phyloP scores from a whole-genome alignment of 2,888 invertebrate genomes.

The Chalcis sispes region DNA sequence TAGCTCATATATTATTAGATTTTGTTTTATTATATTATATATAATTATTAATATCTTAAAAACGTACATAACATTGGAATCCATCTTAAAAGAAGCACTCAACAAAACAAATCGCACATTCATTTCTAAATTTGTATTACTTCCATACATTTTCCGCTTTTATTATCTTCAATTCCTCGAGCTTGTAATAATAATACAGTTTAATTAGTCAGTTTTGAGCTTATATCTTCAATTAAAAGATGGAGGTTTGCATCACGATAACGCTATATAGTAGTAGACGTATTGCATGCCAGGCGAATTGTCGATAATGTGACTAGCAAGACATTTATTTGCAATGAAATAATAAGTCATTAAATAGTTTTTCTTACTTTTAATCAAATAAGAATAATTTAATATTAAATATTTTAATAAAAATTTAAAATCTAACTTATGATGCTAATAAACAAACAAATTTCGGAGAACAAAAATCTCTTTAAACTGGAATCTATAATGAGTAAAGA shows the following conservation, averaged over 20 bases:
- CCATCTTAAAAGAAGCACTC: slow-evolving; percentile 9
- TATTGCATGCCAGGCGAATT: slow-evolving; percentile 39
- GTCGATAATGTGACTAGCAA: slow-evolving; percentile 23
- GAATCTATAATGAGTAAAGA: too few species aligned
- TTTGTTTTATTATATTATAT: slow-evolving; percentile 27
- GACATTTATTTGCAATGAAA: background rate
- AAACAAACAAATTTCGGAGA: too few species aligned
- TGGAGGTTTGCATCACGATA: slow-evolving; percentile 7
- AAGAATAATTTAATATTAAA: too few species aligned
- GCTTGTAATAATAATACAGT: slow-evolving; percentile 25
- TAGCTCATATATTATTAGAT: background rate
- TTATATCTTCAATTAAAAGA: slow-evolving; percentile 12
- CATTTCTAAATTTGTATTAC: slow-evolving; percentile 15
- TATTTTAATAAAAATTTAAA: too few species aligned
- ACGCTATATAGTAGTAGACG: slow-evolving; percentile 17
- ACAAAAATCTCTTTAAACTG: too few species aligned
- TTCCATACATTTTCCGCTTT: slow-evolving; percentile 5
- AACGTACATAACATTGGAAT: slow-evolving; percentile 16
- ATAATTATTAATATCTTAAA: slow-evolving; percentile 26
- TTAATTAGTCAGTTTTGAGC: slow-evolving; percentile 21
- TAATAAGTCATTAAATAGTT: background rate
- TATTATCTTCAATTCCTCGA: slow-evolving; percentile 38
- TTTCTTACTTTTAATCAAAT: too few species aligned
- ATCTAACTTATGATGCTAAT: too few species aligned
- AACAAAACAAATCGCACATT: slow-evolving; percentile 7